These are phyloP conservation scores for Pheosia tremula DNA, from an alignment of 2,888 invertebrate species.

Conservation along the genomic window DNA sequence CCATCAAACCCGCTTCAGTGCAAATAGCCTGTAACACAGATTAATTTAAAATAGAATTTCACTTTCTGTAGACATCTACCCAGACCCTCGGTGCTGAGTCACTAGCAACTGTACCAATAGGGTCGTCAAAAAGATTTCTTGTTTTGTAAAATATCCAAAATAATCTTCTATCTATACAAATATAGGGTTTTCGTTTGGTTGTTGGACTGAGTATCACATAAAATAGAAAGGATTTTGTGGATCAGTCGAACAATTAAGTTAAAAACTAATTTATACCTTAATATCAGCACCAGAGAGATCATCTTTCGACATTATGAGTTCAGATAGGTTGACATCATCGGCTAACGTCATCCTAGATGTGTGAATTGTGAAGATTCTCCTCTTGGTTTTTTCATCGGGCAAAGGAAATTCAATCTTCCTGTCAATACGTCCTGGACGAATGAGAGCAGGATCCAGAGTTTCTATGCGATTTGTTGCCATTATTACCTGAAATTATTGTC, in stretches of 20 bases:
- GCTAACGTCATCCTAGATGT: conserved; percentile 99
- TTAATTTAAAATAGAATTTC: not conserved
- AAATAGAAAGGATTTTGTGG: no score
- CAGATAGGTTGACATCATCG: conserved; percentile 97
- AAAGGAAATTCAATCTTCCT: conserved; percentile 99
- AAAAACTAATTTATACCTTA: conserved; percentile 84
- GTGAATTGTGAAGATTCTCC: conserved; percentile 98
- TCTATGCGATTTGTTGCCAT: conserved; percentile 99
- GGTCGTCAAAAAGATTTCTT: no score
- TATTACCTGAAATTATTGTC: conserved; percentile 88
- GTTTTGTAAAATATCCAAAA: no score
- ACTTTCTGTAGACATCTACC: no score
- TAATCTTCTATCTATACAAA: no score
- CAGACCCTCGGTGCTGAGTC: no score
- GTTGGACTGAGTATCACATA: no score
- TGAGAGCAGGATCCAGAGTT: conserved; percentile 98
- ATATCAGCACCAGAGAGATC: conserved; percentile 99
- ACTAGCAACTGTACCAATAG: no score
- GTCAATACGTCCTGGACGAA: conserved; percentile 99
- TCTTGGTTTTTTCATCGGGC: conserved; percentile 99
- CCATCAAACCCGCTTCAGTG: conserved; percentile 99
- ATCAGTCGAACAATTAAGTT: not conserved
- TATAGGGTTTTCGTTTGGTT: no score
- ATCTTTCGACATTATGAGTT: conserved; percentile 99
- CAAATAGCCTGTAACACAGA: conserved; percentile 94